Evolutionary conservation across 2,113 vertebrate genomes (phyloP).

Genomic region (Dolichallabes microphthalmus): DNA sequence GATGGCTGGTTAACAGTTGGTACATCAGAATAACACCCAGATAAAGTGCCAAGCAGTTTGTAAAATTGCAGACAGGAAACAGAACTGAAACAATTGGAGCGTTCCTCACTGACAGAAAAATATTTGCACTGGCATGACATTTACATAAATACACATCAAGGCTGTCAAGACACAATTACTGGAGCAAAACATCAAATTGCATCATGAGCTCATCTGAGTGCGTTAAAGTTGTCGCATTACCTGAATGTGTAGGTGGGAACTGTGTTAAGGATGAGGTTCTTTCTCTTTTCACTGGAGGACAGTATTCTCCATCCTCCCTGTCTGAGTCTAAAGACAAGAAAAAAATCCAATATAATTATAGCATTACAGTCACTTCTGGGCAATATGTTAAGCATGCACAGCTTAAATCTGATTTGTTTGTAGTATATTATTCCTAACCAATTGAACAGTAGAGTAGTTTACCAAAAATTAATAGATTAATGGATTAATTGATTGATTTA

Average conservation of each 20-base stretch:
- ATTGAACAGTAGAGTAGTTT: neutral
- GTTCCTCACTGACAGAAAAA: neutral
- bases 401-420: neutral
- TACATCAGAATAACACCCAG: constrained; percentile 25
- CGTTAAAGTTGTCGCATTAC: constrained; percentile 64
- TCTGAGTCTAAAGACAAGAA: constrained; percentile 82
- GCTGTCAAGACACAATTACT: neutral
- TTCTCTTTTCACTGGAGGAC: constrained; percentile 92
- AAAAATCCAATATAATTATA: neutral
- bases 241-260: constrained; percentile 91
- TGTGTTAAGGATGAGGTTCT: constrained; percentile 90
- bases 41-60: neutral
- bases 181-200: neutral
- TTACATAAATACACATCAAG: neutral
- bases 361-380: neutral
- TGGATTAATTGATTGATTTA: too few species aligned
- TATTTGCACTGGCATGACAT: neutral
- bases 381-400: neutral
- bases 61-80: neutral
- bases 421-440: neutral
- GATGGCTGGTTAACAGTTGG: constrained; percentile 38
- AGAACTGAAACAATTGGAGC: neutral
- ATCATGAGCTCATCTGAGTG: neutral
- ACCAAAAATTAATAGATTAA: neutral
- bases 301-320: constrained; percentile 88